Percentiles rank a stretch among this genome's conserved stretches.
Evolutionary conservation across 1,140 invertebrate genomes (phyloP).

Genomic region (Tetranychus cinnabarinus): DNA sequence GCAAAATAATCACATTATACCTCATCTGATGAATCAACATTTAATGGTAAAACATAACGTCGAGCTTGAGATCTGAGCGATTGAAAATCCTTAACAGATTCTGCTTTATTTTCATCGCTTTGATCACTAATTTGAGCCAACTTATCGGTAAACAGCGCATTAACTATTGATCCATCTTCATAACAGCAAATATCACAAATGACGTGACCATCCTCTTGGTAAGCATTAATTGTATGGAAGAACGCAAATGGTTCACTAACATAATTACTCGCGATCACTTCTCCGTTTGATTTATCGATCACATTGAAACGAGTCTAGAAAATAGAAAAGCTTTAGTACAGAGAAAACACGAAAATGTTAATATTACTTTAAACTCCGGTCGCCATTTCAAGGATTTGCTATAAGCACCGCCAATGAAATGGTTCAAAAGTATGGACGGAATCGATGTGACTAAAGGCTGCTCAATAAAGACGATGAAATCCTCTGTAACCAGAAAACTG

Average conservation of each 20-base stretch:
- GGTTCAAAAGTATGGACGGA: constrained; percentile 30
- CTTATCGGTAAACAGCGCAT: background rate
- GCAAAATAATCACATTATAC: too few relatives aligned
- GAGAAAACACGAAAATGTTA: background rate
- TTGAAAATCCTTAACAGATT: background rate
- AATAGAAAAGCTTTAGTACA: background rate
- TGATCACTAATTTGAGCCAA: background rate
- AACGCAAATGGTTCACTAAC: constrained; percentile 51
- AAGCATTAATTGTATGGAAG: constrained; percentile 70
- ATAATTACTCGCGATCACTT: constrained; percentile 27
- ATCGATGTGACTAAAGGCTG: constrained; percentile 45
- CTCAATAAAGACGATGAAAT: constrained; percentile 59
- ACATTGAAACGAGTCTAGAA: constrained; percentile 43
- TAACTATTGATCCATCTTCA: constrained; percentile 33
- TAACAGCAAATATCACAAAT: constrained; percentile 58
- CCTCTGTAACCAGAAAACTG: constrained; percentile 57
- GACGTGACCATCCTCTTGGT: constrained; percentile 40
- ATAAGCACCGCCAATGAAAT: constrained; percentile 8
- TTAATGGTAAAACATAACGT: constrained; percentile 6
- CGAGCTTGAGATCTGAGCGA: background rate
- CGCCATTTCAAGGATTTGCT: constrained; percentile 10
- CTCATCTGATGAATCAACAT: background rate
- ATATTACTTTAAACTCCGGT: constrained; percentile 2
- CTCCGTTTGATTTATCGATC: constrained; percentile 31
- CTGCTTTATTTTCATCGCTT: background rate